These are phyloP conservation scores for Drosophila prostipennis DNA, from an alignment of 2,888 invertebrate species.

Conservation along the genomic window DNA sequence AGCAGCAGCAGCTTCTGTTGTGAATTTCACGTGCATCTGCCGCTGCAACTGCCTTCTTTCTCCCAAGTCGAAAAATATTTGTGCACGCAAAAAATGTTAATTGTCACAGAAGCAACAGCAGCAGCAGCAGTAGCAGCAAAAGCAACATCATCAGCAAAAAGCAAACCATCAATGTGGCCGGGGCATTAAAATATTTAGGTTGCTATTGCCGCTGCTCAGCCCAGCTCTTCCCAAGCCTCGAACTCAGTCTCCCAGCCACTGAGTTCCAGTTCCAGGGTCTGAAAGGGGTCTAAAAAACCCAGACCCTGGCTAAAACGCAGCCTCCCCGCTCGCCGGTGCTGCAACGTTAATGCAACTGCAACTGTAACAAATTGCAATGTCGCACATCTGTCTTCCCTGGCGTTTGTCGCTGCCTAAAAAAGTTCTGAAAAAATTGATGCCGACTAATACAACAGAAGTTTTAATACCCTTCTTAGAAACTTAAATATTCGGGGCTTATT, in stretches of 20 bases:
- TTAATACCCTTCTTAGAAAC: background rate
- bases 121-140: conserved; percentile 25
- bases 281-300: conserved; percentile 18
- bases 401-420: conserved; percentile 62
- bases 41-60: conserved; percentile 48
- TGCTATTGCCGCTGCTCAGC: conserved; percentile 51
- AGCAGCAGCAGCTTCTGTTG: conserved; percentile 65
- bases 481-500: too few relatives aligned
- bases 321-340: conserved; percentile 25
- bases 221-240: conserved; percentile 59
- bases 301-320: conserved; percentile 44
- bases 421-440: conserved; percentile 44
- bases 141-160: conserved; percentile 61
- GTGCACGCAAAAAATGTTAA: conserved; percentile 80
- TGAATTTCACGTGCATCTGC: conserved; percentile 77
- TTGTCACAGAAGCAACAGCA: conserved; percentile 65
- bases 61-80: conserved; percentile 75
- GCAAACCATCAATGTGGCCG: conserved; percentile 77
- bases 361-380: conserved; percentile 77
- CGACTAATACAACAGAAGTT: background rate
- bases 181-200: conserved; percentile 75
- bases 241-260: conserved; percentile 2
- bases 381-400: conserved; percentile 76
- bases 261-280: conserved; percentile 12
- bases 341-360: conserved; percentile 76